Evolutionary conservation across 2,888 invertebrate species (phyloP).

Genomic region (Anodontia alba): DNA sequence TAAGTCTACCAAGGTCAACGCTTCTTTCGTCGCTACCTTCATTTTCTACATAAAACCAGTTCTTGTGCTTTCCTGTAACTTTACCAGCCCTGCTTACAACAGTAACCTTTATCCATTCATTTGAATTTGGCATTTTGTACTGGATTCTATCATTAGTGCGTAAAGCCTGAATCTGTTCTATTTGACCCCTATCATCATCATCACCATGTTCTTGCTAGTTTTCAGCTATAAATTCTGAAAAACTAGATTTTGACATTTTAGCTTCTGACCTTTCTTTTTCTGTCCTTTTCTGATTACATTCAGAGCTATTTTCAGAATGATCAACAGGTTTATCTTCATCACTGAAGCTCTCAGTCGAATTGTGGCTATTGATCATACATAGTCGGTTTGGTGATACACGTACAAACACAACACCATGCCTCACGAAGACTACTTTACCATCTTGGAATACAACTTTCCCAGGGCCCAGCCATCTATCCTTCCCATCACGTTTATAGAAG

Average conservation of each 20-base stretch:
- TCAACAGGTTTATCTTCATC: not conserved
- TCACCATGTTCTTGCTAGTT: not conserved
- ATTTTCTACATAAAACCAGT: conserved; percentile 46
- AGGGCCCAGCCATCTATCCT: conserved; percentile 35
- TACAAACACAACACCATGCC: conserved; percentile 13
- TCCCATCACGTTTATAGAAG: conserved; percentile 60
- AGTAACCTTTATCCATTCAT: conserved; percentile 32
- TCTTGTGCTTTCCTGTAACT: conserved; percentile 35
- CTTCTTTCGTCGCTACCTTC: conserved; percentile 24
- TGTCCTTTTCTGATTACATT: not conserved
- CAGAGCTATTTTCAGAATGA: not conserved
- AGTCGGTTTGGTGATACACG: conserved; percentile 64
- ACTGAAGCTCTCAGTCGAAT: not conserved
- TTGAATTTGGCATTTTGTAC: conserved; percentile 15
- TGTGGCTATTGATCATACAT: not conserved
- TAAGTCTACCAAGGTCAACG: conserved; percentile 21
- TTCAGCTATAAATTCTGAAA: not conserved
- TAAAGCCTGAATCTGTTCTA: not conserved
- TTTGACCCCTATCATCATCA: not conserved
- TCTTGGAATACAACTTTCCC: not conserved
- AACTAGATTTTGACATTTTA: not conserved
- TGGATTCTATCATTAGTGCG: not conserved
- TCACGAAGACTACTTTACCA: not conserved
- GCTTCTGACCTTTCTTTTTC: not conserved
- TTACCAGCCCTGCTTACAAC: conserved; percentile 41